A percentile compares a stretch with the other conserved stretches of the same genome.
Conservation (phyloP, 2,113 vertebrate species). For the Lagopus muta region DNA sequence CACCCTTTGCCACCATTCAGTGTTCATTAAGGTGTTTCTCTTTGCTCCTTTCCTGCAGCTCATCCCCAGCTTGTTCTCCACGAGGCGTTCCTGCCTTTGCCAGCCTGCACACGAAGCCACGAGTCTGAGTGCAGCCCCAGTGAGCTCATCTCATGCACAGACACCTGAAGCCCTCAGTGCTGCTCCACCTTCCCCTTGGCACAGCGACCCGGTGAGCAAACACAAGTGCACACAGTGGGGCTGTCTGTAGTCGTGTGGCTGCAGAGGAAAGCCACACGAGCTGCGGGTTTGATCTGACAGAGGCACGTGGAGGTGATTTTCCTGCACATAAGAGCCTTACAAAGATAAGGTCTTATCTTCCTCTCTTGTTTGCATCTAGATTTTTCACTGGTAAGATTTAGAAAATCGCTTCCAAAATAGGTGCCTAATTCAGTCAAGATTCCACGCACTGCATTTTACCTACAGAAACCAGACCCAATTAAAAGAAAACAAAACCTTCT, state of each 20-base stretch:
- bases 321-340: background rate
- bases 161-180: too few species aligned
- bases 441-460: background rate
- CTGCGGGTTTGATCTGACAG: background rate
- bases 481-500: background rate
- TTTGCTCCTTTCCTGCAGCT: background rate
- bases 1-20: fast-evolving
- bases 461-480: background rate
- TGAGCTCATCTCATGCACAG: background rate
- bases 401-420: background rate
- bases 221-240: background rate
- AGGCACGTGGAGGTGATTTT: background rate
- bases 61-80: background rate
- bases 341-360: background rate
- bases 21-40: background rate
- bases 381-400: background rate
- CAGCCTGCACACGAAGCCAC: background rate
- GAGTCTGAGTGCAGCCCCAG: background rate
- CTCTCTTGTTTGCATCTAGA: background rate
- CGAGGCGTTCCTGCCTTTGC: background rate
- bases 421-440: background rate
- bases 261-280: fast-evolving
- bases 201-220: background rate
- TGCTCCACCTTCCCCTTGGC: background rate
- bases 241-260: fast-evolving